phyloP scores from a whole-genome alignment of 2,113 vertebrate species.

The Megaptera novaeangliae region DNA sequence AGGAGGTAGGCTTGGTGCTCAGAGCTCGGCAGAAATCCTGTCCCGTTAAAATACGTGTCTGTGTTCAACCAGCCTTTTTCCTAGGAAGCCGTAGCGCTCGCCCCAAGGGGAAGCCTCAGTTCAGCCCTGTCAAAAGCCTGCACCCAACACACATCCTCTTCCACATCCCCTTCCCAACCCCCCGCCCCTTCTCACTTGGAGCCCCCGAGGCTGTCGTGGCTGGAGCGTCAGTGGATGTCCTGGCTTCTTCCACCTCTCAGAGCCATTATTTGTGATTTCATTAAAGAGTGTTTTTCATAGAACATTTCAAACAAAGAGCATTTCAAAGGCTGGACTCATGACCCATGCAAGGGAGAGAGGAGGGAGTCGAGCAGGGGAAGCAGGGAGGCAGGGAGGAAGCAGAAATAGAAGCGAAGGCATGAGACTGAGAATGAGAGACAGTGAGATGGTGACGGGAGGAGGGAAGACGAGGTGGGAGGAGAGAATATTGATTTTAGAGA shows the following conservation, averaged over 20 bases:
- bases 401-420: not conserved
- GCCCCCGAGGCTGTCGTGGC: not conserved
- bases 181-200: rapidly evolving
- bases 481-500: not conserved
- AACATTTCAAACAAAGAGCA: not conserved
- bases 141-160: rapidly evolving
- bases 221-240: not conserved
- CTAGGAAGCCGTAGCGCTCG: rapidly evolving
- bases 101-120: not conserved
- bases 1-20: no score
- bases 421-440: not conserved
- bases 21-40: not conserved
- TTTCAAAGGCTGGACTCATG: not conserved
- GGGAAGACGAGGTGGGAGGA: not conserved
- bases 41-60: not conserved
- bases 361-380: not conserved
- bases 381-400: rapidly evolving
- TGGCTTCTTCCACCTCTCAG: not conserved
- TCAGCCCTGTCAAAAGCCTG: not conserved
- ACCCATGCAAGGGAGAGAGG: not conserved
- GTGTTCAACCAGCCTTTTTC: not conserved
- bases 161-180: rapidly evolving
- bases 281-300: not conserved
- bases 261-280: not conserved
- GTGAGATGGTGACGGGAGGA: rapidly evolving